These are phyloP conservation scores for Temnothorax unifasciatus DNA, from an alignment of 2,888 invertebrate species.

Conservation along the genomic window DNA sequence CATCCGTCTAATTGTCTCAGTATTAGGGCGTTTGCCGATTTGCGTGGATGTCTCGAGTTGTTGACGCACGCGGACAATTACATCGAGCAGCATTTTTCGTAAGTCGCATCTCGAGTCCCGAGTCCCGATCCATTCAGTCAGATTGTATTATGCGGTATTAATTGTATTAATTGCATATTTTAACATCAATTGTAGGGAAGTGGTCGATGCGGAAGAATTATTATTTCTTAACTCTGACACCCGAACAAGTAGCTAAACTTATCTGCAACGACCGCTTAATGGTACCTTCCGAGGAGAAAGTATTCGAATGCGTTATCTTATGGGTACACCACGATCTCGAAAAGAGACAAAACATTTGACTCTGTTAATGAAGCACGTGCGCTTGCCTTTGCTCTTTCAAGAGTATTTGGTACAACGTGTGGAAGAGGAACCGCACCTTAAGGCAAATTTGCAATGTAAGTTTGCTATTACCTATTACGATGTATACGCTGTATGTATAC, in stretches of 20 bases:
- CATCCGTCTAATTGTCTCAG: conserved; percentile 98
- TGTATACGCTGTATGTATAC: neutral
- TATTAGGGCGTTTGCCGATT: conserved; percentile 97
- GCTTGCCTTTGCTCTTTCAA: conserved; percentile 95
- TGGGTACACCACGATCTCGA: conserved; percentile 92
- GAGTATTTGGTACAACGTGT: conserved; percentile 96
- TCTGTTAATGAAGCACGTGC: conserved; percentile 96
- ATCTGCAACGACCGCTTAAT: conserved; percentile 96
- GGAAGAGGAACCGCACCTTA: conserved; percentile 94
- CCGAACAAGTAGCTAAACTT: conserved; percentile 91
- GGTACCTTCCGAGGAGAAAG: conserved; percentile 94
- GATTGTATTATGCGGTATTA: neutral
- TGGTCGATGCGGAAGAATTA: conserved; percentile 96
- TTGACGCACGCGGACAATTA: conserved; percentile 93
- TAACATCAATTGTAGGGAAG: conserved; percentile 88
- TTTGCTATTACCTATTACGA: no score
- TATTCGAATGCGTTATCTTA: conserved; percentile 94
- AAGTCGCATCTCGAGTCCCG: conserved; percentile 83
- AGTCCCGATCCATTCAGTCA: neutral
- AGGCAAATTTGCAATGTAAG: conserved; percentile 92
- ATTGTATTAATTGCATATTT: neutral
- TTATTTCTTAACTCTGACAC: conserved; percentile 92
- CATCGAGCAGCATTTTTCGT: conserved; percentile 96
- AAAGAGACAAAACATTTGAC: conserved; percentile 90
- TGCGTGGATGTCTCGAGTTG: conserved; percentile 96